Evolutionary conservation across 2,888 invertebrate species (phyloP).

Genomic region (Pegoplata infirma): DNA sequence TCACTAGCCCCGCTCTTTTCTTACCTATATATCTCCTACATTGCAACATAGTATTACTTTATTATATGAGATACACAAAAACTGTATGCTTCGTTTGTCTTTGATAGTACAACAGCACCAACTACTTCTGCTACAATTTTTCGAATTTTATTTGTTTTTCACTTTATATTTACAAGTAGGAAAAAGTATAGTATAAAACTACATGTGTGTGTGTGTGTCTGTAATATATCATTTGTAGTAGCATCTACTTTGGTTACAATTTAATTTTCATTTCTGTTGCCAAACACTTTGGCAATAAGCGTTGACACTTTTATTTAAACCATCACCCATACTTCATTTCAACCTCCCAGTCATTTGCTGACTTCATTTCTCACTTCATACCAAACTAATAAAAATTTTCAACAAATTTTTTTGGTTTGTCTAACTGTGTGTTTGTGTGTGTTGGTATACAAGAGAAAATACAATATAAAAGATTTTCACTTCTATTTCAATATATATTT

Average conservation of each 20-base stretch:
- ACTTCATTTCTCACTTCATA: background rate
- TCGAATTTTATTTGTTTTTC: conserved; percentile 19
- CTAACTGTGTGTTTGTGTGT: background rate
- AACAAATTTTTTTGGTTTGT: background rate
- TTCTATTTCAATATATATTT: conserved; percentile 26
- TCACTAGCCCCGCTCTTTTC: background rate
- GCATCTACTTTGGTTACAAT: conserved; percentile 36
- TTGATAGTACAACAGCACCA: conserved; percentile 6
- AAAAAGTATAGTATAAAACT: too few species aligned
- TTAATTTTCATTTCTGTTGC: conserved; percentile 56
- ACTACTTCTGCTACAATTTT: conserved; percentile 9
- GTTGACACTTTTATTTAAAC: conserved; percentile 56
- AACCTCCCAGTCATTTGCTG: background rate
- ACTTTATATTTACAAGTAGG: background rate
- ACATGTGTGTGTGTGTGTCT: background rate
- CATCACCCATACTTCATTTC: background rate
- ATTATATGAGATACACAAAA: background rate
- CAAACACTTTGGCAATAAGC: conserved; percentile 57
- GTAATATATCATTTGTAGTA: background rate
- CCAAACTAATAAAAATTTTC: conserved; percentile 1
- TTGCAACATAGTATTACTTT: background rate
- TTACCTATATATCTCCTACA: too few species aligned
- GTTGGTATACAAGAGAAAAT: background rate
- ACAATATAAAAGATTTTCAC: conserved; percentile 44
- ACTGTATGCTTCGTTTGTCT: conserved; percentile 7